Evolutionary conservation across 2,888 invertebrate genomes (phyloP).

Genomic region (Acleris cristana): DNA sequence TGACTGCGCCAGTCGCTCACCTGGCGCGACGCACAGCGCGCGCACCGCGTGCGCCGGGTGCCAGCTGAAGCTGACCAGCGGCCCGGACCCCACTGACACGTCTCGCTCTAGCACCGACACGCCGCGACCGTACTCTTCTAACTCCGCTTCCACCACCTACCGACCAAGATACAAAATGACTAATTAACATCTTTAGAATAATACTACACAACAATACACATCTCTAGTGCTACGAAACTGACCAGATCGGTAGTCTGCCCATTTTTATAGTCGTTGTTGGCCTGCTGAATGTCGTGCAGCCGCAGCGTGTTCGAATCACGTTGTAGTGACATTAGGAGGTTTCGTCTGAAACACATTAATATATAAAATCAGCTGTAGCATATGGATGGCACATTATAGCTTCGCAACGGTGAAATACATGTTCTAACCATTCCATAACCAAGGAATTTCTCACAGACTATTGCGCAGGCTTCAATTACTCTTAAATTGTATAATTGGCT

Average conservation of each 20-base stretch:
- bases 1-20: constrained; percentile 56
- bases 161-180: constrained; percentile 34
- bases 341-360: constrained; percentile 71
- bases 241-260: constrained; percentile 42
- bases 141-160: constrained; percentile 58
- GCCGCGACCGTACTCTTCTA: constrained; percentile 50
- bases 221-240: background rate
- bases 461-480: too few species aligned
- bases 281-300: constrained; percentile 91
- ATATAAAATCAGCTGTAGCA: background rate
- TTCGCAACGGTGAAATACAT: too few species aligned
- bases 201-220: too few species aligned
- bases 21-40: constrained; percentile 86
- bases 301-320: constrained; percentile 90
- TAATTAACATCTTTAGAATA: too few species aligned
- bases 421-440: too few species aligned
- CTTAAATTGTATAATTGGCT: too few species aligned
- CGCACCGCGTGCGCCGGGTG: constrained; percentile 92
- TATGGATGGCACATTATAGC: background rate
- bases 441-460: too few species aligned
- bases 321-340: constrained; percentile 91
- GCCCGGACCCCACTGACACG: constrained; percentile 64
- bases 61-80: constrained; percentile 92
- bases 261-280: constrained; percentile 53
- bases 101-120: constrained; percentile 41